Evolutionary conservation across 2,797 vertebrate genomes (phyloP).

Genomic region (Myotis findleyi): DNA sequence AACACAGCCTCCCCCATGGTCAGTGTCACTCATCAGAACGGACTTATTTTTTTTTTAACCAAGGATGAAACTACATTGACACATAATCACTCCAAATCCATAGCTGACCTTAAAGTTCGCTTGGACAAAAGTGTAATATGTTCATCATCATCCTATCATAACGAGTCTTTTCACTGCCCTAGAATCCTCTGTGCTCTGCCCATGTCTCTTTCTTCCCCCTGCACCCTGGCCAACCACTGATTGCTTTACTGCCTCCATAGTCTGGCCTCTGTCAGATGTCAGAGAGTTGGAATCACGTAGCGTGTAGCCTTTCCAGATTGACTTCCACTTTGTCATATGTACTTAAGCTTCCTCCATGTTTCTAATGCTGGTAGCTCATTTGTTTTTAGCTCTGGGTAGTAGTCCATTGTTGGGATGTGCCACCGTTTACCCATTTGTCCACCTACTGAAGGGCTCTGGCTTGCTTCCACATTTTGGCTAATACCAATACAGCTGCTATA

Average conservation of each 20-base stretch:
- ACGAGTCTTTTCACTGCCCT: background rate
- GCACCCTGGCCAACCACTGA: background rate
- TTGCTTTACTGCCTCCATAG: background rate
- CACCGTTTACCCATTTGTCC: background rate
- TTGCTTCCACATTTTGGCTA: background rate
- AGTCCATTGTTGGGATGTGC: background rate
- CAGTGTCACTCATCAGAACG: background rate
- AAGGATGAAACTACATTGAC: background rate
- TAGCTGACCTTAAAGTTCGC: background rate
- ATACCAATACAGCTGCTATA: conserved; percentile 20
- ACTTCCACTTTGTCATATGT: background rate
- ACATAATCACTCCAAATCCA: background rate
- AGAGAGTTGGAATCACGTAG: background rate
- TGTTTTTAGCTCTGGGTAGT: background rate
- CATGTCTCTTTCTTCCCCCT: background rate
- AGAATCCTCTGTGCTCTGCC: background rate
- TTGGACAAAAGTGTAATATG: background rate
- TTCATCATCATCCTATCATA: background rate
- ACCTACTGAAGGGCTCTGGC: background rate
- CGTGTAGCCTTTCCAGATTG: background rate
- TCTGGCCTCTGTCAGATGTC: background rate
- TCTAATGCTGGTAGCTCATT: background rate
- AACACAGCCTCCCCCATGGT: background rate
- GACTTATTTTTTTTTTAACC: background rate
- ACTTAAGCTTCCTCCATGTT: background rate